phyloP scores from a whole-genome alignment of 2,888 invertebrate genomes.

The Oscheius sp. region DNA sequence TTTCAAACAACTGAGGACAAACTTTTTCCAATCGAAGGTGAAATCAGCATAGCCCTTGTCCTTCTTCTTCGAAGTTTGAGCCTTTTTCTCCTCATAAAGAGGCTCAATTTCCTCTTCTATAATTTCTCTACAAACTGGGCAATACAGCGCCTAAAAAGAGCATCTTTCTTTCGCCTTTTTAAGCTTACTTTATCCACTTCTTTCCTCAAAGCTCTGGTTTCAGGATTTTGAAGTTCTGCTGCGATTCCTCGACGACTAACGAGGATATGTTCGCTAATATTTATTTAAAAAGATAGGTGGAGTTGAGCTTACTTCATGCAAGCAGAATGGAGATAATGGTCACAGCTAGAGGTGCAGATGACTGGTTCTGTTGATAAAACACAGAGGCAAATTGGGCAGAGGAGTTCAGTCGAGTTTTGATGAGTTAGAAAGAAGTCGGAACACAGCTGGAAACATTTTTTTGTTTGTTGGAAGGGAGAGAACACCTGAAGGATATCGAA shows the following conservation, averaged over 20 bases:
- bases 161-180: background rate
- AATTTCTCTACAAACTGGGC: constrained; percentile 36
- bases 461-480: background rate
- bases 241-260: background rate
- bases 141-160: constrained; percentile 29
- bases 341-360: constrained; percentile 31
- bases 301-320: constrained; percentile 24
- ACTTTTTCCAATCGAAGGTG: constrained; percentile 32
- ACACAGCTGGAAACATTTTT: constrained; percentile 17
- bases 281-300: background rate
- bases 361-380: constrained; percentile 15
- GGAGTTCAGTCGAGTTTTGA: constrained; percentile 2
- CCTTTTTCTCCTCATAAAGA: constrained; percentile 8
- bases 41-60: background rate
- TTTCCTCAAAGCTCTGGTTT: background rate
- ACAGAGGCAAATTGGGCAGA: constrained; percentile 38
- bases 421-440: constrained; percentile 31
- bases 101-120: constrained; percentile 33
- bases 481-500: constrained; percentile 36
- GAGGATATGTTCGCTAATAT: background rate
- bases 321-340: constrained; percentile 34
- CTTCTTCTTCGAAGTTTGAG: background rate
- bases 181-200: background rate
- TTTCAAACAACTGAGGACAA: background rate
- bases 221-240: background rate